Evolutionary conservation across 2,888 invertebrate genomes (phyloP), one percentile per base, ranked within the genome.

Genomic region (Campopleginae sp.): DNA sequence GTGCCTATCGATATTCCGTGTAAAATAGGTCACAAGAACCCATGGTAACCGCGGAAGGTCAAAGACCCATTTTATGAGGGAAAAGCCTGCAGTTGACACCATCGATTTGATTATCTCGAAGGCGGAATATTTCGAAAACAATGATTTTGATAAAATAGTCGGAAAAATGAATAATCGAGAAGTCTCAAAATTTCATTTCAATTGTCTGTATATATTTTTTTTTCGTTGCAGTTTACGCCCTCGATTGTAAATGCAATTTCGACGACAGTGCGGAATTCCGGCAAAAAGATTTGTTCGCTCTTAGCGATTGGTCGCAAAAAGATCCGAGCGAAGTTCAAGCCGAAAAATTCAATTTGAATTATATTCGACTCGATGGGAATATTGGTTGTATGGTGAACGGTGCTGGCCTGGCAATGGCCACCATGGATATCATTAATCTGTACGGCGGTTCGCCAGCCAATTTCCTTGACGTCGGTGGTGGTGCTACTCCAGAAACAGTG

Each of bases 301-400:
- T 97, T 87, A 95, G 98, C 82, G 99, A 99, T 94, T 97, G 96
- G 95, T 95, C 96, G 31, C 99, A 99, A 92, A 98, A 98, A 93
- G 98, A 99, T 94, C 95, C 97, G 48, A 97, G 98, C 91, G 99
- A 99, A 95, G 97, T 98, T 6, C 97, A 97, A 91, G 99, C 99
- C 10, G 97, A 98, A 68, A 97, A 98, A 92, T 97, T 95, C 90
- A 97, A 97, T 92, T 95, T 99, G 89, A 99, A 99, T 94, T 99
- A 99, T 94, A 98, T 99, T 92, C 98, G 98, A 19, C 95, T 99
- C 66, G 98, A 99, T 93, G 99, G 99, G 94, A 94, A 94, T 91
- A 98, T 98, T 91, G 98, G 98, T 2, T 99, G 98, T 94, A 96
- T 99, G 95, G 98, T 99, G 58, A 99, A 99, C 93, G 99, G 99